Percentiles rank a stretch among this genome's conserved stretches.
phyloP scores from a whole-genome alignment of 2,113 vertebrate species.

The Callionymus lyra region DNA sequence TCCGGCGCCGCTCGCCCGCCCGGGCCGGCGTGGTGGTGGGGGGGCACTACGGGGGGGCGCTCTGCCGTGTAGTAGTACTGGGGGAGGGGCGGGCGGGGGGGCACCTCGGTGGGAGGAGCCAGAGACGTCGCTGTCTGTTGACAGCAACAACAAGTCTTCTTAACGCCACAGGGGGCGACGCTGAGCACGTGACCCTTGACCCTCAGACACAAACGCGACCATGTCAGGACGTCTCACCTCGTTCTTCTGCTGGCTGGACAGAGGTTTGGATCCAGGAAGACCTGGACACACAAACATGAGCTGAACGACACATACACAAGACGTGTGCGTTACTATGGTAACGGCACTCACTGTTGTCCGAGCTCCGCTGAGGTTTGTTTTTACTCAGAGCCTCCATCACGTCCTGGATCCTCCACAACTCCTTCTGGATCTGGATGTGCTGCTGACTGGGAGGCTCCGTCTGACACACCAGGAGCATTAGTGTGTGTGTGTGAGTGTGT shows the following conservation, averaged over 20 bases:
- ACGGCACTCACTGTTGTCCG: slow-evolving; percentile 35
- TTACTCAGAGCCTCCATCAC: slow-evolving; percentile 91
- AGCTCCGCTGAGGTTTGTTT: slow-evolving; percentile 76
- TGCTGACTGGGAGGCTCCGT: slow-evolving; percentile 87
- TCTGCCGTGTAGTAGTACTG: slow-evolving; percentile 82
- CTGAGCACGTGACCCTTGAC: no score
- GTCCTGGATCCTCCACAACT: slow-evolving; percentile 95
- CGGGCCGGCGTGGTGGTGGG: slow-evolving; percentile 73
- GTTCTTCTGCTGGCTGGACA: slow-evolving; percentile 57
- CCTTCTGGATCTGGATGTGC: slow-evolving; percentile 92
- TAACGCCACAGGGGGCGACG: no score
- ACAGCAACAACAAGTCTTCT: slow-evolving; percentile 28
- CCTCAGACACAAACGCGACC: no score
- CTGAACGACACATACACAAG: neutral
- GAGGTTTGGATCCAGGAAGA: slow-evolving; percentile 45
- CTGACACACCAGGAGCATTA: slow-evolving; percentile 49
- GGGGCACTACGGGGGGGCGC: slow-evolving; percentile 72
- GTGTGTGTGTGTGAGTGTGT: slow-evolving; percentile 2
- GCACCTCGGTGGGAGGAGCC: slow-evolving; percentile 72
- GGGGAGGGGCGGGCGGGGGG: slow-evolving; percentile 91
- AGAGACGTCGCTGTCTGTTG: slow-evolving; percentile 42
- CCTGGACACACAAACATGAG: slow-evolving; percentile 17
- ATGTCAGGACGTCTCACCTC: slow-evolving; percentile 42
- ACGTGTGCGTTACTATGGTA: no score
- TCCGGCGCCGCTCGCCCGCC: slow-evolving; percentile 75